Percentiles rank a stretch among this genome's conserved stretches.
Conservation (phyloP, 2,888 invertebrate genomes). For the Leptopilina syphax region DNA sequence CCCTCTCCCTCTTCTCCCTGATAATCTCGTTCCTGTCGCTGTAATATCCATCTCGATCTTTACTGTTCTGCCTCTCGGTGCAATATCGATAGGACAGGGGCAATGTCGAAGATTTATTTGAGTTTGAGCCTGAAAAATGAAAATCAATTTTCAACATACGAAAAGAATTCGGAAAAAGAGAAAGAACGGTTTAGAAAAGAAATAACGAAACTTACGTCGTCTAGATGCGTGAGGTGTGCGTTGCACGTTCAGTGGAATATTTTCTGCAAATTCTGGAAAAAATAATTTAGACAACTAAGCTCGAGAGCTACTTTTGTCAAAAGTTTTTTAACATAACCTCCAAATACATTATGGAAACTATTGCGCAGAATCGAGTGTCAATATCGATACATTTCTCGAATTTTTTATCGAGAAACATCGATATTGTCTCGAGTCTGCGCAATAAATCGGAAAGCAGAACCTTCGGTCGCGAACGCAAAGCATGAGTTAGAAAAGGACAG, state of each 20-base stretch:
- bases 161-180: neutral
- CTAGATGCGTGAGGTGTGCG: constrained; percentile 91
- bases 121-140: constrained; percentile 80
- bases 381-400: too few species aligned
- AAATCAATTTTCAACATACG: too few species aligned
- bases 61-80: constrained; percentile 80
- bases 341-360: too few species aligned
- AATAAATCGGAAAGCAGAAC: too few species aligned
- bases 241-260: constrained; percentile 89
- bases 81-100: constrained; percentile 86
- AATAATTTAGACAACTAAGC: too few species aligned
- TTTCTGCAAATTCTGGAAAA: constrained; percentile 89
- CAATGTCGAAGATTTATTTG: constrained; percentile 90
- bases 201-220: constrained; percentile 84
- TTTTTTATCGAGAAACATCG: too few species aligned
- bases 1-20: constrained; percentile 84
- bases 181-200: neutral
- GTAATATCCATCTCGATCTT: constrained; percentile 91
- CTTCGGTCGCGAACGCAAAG: too few species aligned
- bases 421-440: too few species aligned
- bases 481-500: too few species aligned
- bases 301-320: too few species aligned
- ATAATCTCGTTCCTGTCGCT: constrained; percentile 92
- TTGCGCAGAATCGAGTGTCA: too few species aligned
- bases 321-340: too few species aligned